phyloP scores from a whole-genome alignment of 2,797 vertebrate species.

The Oceanodroma leucorhoa region DNA sequence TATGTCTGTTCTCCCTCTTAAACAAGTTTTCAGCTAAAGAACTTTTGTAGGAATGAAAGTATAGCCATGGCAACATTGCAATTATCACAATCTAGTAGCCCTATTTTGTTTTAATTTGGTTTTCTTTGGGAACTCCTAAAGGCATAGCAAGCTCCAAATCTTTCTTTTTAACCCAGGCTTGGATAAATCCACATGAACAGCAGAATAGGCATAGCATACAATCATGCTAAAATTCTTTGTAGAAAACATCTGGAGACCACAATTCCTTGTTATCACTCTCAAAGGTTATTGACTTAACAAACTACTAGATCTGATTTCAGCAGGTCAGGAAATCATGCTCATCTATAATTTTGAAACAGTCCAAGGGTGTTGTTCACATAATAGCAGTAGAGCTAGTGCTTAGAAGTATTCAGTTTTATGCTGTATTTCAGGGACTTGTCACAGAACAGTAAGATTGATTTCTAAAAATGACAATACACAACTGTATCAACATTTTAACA shows the following conservation, averaged over 20 bases:
- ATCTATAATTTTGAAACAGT: neutral
- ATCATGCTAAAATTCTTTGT: neutral
- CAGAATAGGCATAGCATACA: neutral
- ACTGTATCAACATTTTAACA: neutral
- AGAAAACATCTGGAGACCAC: neutral
- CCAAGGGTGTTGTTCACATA: neutral
- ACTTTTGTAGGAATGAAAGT: neutral
- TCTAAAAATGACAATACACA: neutral
- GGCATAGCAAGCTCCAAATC: neutral
- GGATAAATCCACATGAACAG: neutral
- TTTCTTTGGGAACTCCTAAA: neutral
- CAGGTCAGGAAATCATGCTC: neutral
- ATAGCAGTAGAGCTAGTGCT: neutral
- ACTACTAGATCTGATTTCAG: neutral
- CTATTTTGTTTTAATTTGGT: neutral
- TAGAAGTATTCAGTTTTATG: neutral
- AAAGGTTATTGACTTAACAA: neutral
- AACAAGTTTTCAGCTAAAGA: neutral
- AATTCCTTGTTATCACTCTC: neutral
- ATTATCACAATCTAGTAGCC: neutral
- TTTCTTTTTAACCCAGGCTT: neutral
- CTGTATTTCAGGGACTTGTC: neutral
- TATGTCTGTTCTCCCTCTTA: neutral
- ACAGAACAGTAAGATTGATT: neutral
- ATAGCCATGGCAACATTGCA: neutral